phyloP scores from a whole-genome alignment of 2,797 vertebrate species.

The Gallinago solitaria region DNA sequence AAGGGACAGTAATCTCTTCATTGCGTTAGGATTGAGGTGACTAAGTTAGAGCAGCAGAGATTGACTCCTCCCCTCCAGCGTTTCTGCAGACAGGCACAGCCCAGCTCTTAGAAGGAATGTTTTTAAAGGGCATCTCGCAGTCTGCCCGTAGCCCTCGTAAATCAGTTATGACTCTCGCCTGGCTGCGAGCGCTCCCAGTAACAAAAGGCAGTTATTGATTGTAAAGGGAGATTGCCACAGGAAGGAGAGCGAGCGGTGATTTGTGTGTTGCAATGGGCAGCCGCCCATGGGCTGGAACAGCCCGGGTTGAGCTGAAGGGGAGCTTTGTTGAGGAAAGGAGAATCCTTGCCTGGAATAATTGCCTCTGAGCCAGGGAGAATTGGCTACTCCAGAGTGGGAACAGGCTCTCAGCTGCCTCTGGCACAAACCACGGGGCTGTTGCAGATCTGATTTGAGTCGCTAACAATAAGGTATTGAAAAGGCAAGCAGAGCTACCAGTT shows the following conservation, averaged over 20 bases:
- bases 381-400: conserved; percentile 16
- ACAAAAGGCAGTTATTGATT: neutral
- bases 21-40: neutral
- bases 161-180: neutral
- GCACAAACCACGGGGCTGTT: neutral
- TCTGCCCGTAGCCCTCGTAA: neutral
- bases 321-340: conserved; percentile 54
- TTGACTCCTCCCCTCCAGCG: neutral
- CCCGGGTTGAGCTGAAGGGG: neutral
- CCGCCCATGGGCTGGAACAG: neutral
- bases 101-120: neutral
- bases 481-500: neutral
- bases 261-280: neutral
- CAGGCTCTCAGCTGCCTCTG: conserved; percentile 14
- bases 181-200: neutral
- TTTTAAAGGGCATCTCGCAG: neutral
- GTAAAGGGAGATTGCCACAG: neutral
- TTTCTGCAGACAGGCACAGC: neutral
- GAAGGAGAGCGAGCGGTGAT: neutral
- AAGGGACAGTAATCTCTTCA: neutral
- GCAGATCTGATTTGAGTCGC: conserved; percentile 21
- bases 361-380: conserved; percentile 19
- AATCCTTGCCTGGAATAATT: conserved; percentile 48
- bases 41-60: neutral
- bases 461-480: conserved; percentile 60